Base-by-base conservation (phyloP, 2,797 vertebrate genomes). In the Melanotaenia parkinsoni region DNA sequence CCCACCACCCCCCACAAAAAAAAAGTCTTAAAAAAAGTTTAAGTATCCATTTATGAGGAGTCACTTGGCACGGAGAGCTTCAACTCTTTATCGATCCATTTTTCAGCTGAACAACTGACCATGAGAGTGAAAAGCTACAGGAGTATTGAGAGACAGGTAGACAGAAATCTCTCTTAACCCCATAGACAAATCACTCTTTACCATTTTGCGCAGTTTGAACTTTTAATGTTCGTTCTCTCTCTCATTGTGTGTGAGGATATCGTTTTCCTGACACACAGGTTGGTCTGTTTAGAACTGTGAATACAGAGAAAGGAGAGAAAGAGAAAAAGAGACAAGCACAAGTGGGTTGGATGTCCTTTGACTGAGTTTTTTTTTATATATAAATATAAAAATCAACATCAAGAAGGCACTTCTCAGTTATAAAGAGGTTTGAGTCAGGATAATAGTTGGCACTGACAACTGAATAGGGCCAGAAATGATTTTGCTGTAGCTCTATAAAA, bases 251-350 rank as follows among this genome's bases (percentile, higher is more conserved):
- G 91, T 88, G 85, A 93, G 93, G 92, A 92, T 81, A 94, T 88
- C 87, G 91, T 92, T 92, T 93, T 93, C 92, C 93, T 95, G 93
- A 95, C 92, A 94, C 92, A 93, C 91, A 92, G 87, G 92, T 85
- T 88, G 93, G 93, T 94, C 94, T 94, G 91, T 95, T 94, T 93
- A 92, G 89, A 95, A 95, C 95, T 95, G 95, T 67, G 85, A 92
- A 95, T 90, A 95, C 88, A 95, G 92, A 94, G 91, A 94, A 92
- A 94, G 91, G 85, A 92, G 91, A 94, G 86, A 93, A 84, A 93
- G 83, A 90, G 86, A 92, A 87, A 93, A 83, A 94, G 88, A 94
- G 91, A 95, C 89, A 95, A 94, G 93, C 90, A 95, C 87, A 94
- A 84, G 91, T 94, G 90, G 93, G 91, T 94, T 93, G 93, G 89